Evolutionary conservation across 1,140 invertebrate species (phyloP).

Genomic region (Zaprionus gabonicus): DNA sequence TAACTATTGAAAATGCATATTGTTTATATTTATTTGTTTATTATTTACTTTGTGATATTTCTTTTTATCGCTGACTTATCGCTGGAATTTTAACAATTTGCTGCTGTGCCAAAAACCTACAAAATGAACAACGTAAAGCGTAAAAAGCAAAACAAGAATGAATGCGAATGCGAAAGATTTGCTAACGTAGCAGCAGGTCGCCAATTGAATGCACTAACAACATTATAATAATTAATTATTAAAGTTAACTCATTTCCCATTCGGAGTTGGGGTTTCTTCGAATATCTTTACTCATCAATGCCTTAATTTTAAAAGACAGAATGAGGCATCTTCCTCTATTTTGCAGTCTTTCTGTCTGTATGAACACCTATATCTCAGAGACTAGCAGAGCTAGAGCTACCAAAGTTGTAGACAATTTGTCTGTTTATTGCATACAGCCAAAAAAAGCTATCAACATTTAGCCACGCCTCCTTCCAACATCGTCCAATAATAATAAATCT

Average conservation of each 20-base stretch:
- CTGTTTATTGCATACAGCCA: no score
- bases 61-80: slow-evolving; percentile 28
- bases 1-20: slow-evolving; percentile 2
- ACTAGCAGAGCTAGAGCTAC: no score
- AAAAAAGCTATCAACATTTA: no score
- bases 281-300: no score
- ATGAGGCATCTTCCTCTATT: no score
- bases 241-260: background rate
- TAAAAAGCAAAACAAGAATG: slow-evolving; percentile 35
- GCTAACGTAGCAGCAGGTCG: background rate
- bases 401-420: no score
- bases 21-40: background rate
- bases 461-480: no score
- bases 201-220: background rate
- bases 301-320: no score
- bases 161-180: background rate
- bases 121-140: slow-evolving; percentile 37
- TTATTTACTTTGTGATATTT: background rate
- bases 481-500: no score
- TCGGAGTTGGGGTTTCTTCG: no score
- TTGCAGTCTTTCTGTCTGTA: no score
- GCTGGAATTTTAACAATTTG: slow-evolving; percentile 52
- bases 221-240: background rate
- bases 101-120: slow-evolving; percentile 53
- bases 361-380: no score